Percentiles rank a stretch among this genome's conserved stretches.
Conservation (phyloP, 2,888 invertebrate species). For the Sturmia bella region DNA sequence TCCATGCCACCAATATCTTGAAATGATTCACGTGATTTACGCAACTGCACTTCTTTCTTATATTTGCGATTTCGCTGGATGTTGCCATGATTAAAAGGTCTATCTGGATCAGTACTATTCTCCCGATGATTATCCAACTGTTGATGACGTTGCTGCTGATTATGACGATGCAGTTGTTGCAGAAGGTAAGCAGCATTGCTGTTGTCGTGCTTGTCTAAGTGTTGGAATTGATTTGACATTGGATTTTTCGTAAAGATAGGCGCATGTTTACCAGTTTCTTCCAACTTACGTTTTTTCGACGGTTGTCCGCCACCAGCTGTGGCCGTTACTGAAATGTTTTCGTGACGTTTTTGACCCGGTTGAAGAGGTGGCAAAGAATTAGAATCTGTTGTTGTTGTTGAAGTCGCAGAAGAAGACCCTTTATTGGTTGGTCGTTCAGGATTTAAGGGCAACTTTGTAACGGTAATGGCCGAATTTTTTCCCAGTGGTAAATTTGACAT, state of each 20-base stretch:
- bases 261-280: slow-evolving; percentile 65
- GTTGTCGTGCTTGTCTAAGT: slow-evolving; percentile 81
- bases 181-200: slow-evolving; percentile 52
- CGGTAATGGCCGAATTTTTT: slow-evolving; percentile 61
- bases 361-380: slow-evolving; percentile 57
- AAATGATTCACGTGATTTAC: slow-evolving; percentile 73
- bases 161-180: slow-evolving; percentile 63
- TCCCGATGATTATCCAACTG: slow-evolving; percentile 66
- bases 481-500: slow-evolving; percentile 55
- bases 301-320: slow-evolving; percentile 79
- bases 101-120: slow-evolving; percentile 67
- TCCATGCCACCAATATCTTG: slow-evolving; percentile 91
- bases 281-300: slow-evolving; percentile 73
- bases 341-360: slow-evolving; percentile 69
- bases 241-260: slow-evolving; percentile 70
- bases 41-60: slow-evolving; percentile 76
- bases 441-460: slow-evolving; percentile 56
- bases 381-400: slow-evolving; percentile 64
- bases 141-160: slow-evolving; percentile 63
- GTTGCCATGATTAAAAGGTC: slow-evolving; percentile 45
- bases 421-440: slow-evolving; percentile 55
- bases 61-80: slow-evolving; percentile 74
- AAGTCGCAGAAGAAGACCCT: slow-evolving; percentile 52
- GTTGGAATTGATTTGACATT: slow-evolving; percentile 71
- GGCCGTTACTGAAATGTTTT: slow-evolving; percentile 76